phyloP scores from a whole-genome alignment of 2,113 vertebrate genomes.

The Pterocles orientalis region DNA sequence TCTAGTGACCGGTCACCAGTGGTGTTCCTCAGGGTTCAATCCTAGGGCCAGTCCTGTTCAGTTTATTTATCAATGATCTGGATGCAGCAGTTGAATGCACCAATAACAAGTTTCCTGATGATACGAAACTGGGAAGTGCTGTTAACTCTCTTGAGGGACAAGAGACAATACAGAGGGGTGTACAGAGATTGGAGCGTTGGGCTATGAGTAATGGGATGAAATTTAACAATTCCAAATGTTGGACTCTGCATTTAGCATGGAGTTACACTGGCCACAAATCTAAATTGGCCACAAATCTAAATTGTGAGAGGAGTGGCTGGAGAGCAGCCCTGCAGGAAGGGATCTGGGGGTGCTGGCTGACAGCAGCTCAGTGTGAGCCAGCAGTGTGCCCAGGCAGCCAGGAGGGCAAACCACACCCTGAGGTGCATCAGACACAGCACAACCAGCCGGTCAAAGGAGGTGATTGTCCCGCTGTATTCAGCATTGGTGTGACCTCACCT shows the following conservation, averaged over 20 bases:
- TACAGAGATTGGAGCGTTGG: not conserved
- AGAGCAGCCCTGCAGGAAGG: not conserved
- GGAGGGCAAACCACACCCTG: no score
- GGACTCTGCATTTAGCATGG: not conserved
- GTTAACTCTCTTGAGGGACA: not conserved
- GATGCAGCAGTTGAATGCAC: not conserved
- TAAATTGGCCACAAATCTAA: no score
- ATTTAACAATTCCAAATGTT: not conserved
- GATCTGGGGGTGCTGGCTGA: no score
- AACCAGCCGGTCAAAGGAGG: no score
- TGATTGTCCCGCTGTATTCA: not conserved
- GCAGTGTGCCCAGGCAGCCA: no score
- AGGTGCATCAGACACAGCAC: no score
- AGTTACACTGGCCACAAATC: rapidly evolving
- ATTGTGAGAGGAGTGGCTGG: rapidly evolving
- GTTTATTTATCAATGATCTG: no score
- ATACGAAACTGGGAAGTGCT: not conserved
- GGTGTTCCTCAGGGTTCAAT: no score
- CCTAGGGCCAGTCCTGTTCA: no score
- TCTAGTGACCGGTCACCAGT: no score
- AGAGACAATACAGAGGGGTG: not conserved
- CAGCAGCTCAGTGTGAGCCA: no score
- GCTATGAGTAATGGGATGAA: not conserved
- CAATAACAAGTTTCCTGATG: not conserved
- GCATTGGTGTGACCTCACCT: not conserved